Conservation (phyloP, 2,888 invertebrate species). For the Agonopterix heracliana region DNA sequence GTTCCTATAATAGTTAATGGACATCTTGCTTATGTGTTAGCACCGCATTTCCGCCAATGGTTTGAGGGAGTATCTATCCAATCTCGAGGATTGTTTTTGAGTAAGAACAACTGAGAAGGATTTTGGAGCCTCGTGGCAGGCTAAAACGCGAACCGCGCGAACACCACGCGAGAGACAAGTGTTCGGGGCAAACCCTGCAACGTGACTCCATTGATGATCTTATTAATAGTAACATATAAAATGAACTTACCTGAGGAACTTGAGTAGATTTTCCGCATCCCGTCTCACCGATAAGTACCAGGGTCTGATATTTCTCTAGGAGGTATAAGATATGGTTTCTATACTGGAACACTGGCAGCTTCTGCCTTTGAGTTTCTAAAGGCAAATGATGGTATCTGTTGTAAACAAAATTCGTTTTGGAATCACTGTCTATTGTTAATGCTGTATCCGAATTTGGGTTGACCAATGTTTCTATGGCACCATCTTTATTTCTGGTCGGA, state of each 20-base stretch:
- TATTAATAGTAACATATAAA: too few species aligned
- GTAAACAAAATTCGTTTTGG: slow-evolving; percentile 83
- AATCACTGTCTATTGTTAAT: slow-evolving; percentile 74
- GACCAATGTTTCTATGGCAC: slow-evolving; percentile 49
- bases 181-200: too few species aligned
- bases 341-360: slow-evolving; percentile 90
- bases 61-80: too few species aligned
- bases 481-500: slow-evolving; percentile 58
- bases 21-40: too few species aligned
- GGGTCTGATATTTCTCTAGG: slow-evolving; percentile 91
- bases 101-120: too few species aligned
- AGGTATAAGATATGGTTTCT: slow-evolving; percentile 90
- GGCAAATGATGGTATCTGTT: slow-evolving; percentile 91
- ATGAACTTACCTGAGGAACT: slow-evolving; percentile 88
- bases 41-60: too few species aligned
- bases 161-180: too few species aligned
- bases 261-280: slow-evolving; percentile 98
- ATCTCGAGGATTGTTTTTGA: too few species aligned
- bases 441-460: slow-evolving; percentile 58
- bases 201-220: too few species aligned
- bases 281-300: slow-evolving; percentile 94
- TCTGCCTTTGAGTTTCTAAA: slow-evolving; percentile 88
- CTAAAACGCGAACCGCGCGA: too few species aligned
- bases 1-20: too few species aligned
- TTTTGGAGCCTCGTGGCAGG: too few species aligned